Conservation (phyloP, 2,888 invertebrate species). For the Dasysyrphus albostriatus region DNA sequence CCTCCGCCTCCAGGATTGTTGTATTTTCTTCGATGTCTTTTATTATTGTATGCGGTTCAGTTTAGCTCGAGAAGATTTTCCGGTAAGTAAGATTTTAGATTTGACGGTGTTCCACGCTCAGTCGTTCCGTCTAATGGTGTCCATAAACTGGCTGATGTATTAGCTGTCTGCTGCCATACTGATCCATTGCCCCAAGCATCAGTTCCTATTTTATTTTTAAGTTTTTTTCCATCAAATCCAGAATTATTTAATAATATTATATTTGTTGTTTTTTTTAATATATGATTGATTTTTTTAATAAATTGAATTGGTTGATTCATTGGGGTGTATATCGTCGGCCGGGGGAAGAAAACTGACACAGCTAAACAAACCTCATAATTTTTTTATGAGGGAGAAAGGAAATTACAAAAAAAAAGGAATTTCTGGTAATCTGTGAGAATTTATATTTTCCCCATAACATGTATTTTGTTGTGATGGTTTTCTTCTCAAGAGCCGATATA, state of each 20-base stretch:
- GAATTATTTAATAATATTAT: not conserved
- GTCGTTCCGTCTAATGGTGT: constrained; percentile 87
- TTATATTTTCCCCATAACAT: too few species aligned
- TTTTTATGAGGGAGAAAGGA: not conserved
- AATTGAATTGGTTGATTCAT: not conserved
- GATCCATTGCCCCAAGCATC: constrained; percentile 86
- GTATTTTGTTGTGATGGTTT: not conserved
- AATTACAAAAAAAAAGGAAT: too few species aligned
- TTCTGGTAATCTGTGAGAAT: too few species aligned
- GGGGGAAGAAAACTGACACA: not conserved
- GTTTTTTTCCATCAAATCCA: constrained; percentile 13
- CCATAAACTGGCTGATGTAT: constrained; percentile 86
- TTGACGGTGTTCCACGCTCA: constrained; percentile 93
- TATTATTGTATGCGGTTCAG: constrained; percentile 84
- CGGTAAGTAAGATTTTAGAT: constrained; percentile 94
- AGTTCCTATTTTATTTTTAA: constrained; percentile 77
- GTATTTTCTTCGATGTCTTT: constrained; percentile 54
- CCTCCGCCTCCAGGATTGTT: constrained; percentile 15
- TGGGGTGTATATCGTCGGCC: not conserved
- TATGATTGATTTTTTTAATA: not conserved
- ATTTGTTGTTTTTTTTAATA: not conserved
- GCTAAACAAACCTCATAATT: not conserved
- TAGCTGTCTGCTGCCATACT: constrained; percentile 83
- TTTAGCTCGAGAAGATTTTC: constrained; percentile 94
- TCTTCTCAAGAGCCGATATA: not conserved